These are phyloP conservation scores for Porites lobata DNA, from an alignment of 92 coral and sea anemone genomes.

Conservation along the genomic window DNA sequence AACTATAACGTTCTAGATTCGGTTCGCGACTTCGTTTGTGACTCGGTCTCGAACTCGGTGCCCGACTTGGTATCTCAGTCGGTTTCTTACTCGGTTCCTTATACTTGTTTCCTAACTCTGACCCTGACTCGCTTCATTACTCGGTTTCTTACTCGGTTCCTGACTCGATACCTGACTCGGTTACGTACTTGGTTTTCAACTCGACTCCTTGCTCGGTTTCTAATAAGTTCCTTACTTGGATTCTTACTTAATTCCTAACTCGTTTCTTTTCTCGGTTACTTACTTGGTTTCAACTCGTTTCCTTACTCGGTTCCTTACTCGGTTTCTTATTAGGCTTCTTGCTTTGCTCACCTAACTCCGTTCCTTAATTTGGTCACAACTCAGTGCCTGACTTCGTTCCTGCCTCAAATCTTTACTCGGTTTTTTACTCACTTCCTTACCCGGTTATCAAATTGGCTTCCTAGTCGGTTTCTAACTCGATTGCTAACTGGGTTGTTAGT, in stretches of 20 bases:
- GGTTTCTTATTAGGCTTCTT: neutral
- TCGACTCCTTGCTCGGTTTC: conserved; percentile 28
- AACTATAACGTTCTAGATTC: neutral
- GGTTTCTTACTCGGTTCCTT: conserved; percentile 25
- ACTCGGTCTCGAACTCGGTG: conserved; percentile 11
- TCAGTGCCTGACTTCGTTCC: conserved; percentile 1
- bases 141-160: conserved; percentile 32
- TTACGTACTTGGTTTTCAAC: neutral
- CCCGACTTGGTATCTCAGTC: conserved; percentile 9
- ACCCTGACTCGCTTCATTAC: conserved; percentile 21
- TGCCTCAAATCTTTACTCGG: neutral
- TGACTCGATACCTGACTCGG: conserved; percentile 10
- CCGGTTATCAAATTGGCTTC: neutral
- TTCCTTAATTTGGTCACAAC: conserved; percentile 13
- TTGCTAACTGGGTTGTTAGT: conserved; percentile 11
- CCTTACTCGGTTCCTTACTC: conserved; percentile 27
- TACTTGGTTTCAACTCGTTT: conserved; percentile 9
- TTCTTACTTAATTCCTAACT: conserved; percentile 12
- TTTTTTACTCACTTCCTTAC: conserved; percentile 2
- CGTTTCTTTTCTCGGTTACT: neutral
- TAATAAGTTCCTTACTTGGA: too few relatives aligned
- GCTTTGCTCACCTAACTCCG: conserved; percentile 12
- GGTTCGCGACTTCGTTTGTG: neutral
- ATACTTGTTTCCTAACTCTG: conserved; percentile 7
- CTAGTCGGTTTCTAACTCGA: conserved; percentile 1